phyloP scores from a whole-genome alignment of 2,888 invertebrate species.

The Caenorhabditis sulstoni region DNA sequence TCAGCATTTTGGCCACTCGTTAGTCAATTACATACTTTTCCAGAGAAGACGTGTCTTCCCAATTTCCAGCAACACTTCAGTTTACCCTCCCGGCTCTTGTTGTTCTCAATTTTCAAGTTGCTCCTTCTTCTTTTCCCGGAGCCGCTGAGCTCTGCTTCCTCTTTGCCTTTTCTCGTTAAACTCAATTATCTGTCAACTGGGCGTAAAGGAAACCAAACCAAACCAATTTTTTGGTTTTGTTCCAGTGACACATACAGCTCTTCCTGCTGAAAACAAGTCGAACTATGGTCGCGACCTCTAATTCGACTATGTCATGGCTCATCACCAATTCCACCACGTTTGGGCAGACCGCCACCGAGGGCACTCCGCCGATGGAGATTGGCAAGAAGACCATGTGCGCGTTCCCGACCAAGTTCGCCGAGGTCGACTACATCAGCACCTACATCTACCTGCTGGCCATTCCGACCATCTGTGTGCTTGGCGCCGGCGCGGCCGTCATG shows the following conservation, averaged over 20 bases:
- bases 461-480: conserved; percentile 72
- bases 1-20: conserved; percentile 1
- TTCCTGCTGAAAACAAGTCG: not conserved
- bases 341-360: not conserved
- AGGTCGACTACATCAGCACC: conserved; percentile 58
- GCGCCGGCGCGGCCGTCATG: conserved; percentile 70
- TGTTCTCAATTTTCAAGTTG: not conserved
- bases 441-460: conserved; percentile 70
- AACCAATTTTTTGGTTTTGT: conserved; percentile 30
- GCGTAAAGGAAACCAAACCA: conserved; percentile 3
- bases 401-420: conserved; percentile 32
- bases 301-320: conserved; percentile 41
- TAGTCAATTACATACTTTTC: conserved; percentile 6
- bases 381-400: conserved; percentile 20
- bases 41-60: too few species aligned
- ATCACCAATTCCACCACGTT: conserved; percentile 14
- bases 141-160: not conserved
- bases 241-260: conserved; percentile 29
- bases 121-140: not conserved
- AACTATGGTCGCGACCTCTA: conserved; percentile 25
- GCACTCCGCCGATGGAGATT: not conserved
- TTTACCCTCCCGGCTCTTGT: not conserved
- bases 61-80: not conserved
- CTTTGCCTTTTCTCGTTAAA: conserved; percentile 18
- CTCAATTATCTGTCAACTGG: conserved; percentile 42